Base-by-base conservation (phyloP, 2,113 vertebrate species). In the Gila orcuttii region DNA sequence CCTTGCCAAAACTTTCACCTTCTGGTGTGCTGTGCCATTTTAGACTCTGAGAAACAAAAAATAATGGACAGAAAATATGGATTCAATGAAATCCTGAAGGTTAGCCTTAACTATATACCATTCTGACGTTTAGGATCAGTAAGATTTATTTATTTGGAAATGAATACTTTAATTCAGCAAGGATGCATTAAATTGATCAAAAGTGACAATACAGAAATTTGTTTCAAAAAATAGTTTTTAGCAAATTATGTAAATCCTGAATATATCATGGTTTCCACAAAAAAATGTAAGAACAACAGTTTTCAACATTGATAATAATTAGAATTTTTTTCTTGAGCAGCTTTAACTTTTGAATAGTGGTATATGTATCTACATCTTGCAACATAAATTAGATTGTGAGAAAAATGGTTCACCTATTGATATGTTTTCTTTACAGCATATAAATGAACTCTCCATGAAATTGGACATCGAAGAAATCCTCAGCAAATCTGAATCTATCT, bases 361-460 rank as follows among this genome's bases (percentile, higher is more conserved):
- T 66, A 33, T 69, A 19, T 69, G 3, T 10, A 69, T 11, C 66
- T 21, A 5, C 19, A 39, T 69, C 21, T 69, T 11, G 36, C 4
- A 69, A 39, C 3, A 4, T 39, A 69, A 69, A 69, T 39, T 39
- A 69, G 68, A 19, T 11, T 21, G 17, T 69, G 15, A 10, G 31
- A 36, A 19, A 39, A 5, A 71, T 47, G 2, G 2, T 45, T 64
- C 9, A 79, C 21, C 12, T 19, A 45, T 42, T 62, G 2, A 15
- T 78, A 21, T 33, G 7, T 33, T 69, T 68, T 71, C 66, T 76
- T 62, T 79, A 86, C 93, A 99, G 98, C 97, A 99, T 92, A 96
- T 99, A 89, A 99, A 99, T 86, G 97, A 99, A 90, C 95, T 99
- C 71, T 98, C 98, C 17, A 97, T 99, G 97, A 99, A 98, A 90